Conservation (phyloP, 2,113 vertebrate genomes). For the Oryctolagus cuniculus region mOryCun1.1 NC_091434.1:82398001-82398500, state of each 20-base stretch:
- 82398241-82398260: conserved; percentile 12
- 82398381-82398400: too few relatives aligned
- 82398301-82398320: not conserved
- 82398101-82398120: not conserved
- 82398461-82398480: too few relatives aligned
- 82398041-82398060: conserved; percentile 15
- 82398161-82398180: not conserved
- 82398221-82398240: not conserved
- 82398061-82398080: not conserved
- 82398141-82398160: not conserved
- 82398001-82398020: conserved; percentile 9
- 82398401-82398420: too few relatives aligned
- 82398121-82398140: conserved; percentile 32
- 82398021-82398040: not conserved
- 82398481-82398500: too few relatives aligned
- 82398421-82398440: too few relatives aligned
- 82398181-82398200: not conserved
- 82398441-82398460: too few relatives aligned
- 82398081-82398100: not conserved
- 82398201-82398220: not conserved
- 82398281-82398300: conserved; percentile 28
- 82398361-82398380: too few relatives aligned
- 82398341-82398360: too few relatives aligned
- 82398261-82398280: not conserved
- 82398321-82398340: too few relatives aligned